Evolutionary conservation across 2,113 vertebrate species (phyloP).

Genomic region (Daphoenositta chrysoptera): DNA sequence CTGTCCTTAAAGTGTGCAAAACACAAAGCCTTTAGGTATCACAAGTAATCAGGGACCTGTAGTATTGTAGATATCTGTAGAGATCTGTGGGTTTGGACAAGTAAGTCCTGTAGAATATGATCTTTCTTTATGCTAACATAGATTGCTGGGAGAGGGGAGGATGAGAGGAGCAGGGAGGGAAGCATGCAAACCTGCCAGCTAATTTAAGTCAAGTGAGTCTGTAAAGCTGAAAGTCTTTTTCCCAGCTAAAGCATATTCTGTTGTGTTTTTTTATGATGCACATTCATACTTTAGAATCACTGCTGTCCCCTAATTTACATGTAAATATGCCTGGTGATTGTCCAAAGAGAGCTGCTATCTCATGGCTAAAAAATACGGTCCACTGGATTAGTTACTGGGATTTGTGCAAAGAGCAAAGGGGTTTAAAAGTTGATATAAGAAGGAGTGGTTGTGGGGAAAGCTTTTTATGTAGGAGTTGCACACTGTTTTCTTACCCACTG

Average conservation of each 20-base stretch:
- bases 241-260: background rate
- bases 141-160: background rate
- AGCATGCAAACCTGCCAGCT: background rate
- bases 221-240: background rate
- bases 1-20: background rate
- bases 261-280: background rate
- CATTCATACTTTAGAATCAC: background rate
- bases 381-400: background rate
- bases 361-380: background rate
- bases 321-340: background rate
- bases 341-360: background rate
- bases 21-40: background rate
- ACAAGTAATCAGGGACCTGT: background rate
- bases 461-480: background rate
- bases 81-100: background rate
- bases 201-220: fast-evolving
- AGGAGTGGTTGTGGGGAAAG: background rate
- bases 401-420: background rate
- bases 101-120: background rate
- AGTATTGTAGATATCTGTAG: background rate
- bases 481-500: background rate
- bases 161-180: background rate
- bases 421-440: background rate
- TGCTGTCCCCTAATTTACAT: background rate
- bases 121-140: background rate